Base-by-base conservation (phyloP, 2,888 invertebrate genomes). In the Podotricha telesiphe region DNA sequence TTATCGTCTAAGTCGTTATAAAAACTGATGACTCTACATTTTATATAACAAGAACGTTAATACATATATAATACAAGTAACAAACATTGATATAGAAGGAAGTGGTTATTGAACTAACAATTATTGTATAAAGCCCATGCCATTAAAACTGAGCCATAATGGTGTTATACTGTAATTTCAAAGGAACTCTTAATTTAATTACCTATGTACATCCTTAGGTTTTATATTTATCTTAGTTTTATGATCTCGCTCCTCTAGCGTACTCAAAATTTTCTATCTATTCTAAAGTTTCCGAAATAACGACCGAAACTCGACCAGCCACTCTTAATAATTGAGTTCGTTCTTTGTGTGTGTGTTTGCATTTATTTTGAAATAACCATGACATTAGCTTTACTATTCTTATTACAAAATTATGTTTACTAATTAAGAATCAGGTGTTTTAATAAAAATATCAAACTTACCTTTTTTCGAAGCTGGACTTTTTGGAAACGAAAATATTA, bases 291-390 rank as follows among this genome's bases (percentile, higher is more conserved):
- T 34, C n/a, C n/a, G 28, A 34, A 53, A 53, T 17, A 53, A 53
- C 53, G 53, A 53, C 28, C 34, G 28, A 34, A 53, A 34, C 53
- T 53, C 53, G 53, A 53, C 53, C 28, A 28, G 53, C 53, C 53
- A 53, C 53, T 53, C 53, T 53, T 28, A 53, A 53, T 53, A 53
- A 53, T 53, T 53, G 34, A 53, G 28, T 34, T 28, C 28, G 53
- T 53, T 53, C 53, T 53, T 53, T 53, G 53, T 53, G 4, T 34
- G 34, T n/a, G 28, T 53, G 53, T 53, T 53, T 53, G 34, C 34
- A 53, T 34, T 53, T 53, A 34, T 53, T 53, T n/a, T 53, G 34
- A 34, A 34, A 34, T 53, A n/a, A 53, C 53, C 28, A 53, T 28
- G n/a, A 53, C 45, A 45, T 45, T 45, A n/a, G 28, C 28, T 53